phyloP scores from a whole-genome alignment of 2,113 vertebrate species.

The Butastur rufipennis region DNA sequence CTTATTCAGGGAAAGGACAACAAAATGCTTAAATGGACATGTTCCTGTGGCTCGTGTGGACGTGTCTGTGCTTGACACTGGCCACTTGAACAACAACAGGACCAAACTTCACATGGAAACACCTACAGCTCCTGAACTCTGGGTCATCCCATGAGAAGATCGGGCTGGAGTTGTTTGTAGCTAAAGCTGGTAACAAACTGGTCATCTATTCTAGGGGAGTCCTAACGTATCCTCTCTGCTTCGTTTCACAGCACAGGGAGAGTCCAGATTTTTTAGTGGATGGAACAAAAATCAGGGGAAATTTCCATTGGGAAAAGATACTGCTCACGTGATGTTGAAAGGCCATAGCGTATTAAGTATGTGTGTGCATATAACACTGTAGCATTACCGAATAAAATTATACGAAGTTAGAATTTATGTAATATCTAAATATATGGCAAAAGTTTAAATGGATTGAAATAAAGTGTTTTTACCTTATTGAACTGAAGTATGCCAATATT shows the following conservation, averaged over 20 bases:
- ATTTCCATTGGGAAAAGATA: neutral
- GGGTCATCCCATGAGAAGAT: neutral
- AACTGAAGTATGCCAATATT: neutral
- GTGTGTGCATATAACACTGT: neutral
- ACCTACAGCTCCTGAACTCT: neutral
- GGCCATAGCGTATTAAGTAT: neutral
- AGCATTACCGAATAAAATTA: neutral
- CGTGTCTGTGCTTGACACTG: neutral
- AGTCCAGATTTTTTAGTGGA: neutral
- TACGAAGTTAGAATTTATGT: neutral
- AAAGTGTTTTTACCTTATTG: slow-evolving; percentile 2
- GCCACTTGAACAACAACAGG: neutral
- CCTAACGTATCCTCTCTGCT: neutral
- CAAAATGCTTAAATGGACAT: neutral
- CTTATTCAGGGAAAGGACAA: neutral
- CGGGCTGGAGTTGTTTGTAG: neutral
- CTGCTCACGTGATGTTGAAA: neutral
- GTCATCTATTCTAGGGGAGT: neutral
- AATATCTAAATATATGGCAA: neutral
- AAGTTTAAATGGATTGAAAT: slow-evolving; percentile 25
- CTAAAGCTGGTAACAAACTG: neutral
- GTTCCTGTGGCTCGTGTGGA: neutral
- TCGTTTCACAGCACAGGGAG: neutral
- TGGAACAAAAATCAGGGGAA: neutral
- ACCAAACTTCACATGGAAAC: neutral